Base-by-base conservation (phyloP, 2,797 vertebrate species). In the Meda fulgida region DNA sequence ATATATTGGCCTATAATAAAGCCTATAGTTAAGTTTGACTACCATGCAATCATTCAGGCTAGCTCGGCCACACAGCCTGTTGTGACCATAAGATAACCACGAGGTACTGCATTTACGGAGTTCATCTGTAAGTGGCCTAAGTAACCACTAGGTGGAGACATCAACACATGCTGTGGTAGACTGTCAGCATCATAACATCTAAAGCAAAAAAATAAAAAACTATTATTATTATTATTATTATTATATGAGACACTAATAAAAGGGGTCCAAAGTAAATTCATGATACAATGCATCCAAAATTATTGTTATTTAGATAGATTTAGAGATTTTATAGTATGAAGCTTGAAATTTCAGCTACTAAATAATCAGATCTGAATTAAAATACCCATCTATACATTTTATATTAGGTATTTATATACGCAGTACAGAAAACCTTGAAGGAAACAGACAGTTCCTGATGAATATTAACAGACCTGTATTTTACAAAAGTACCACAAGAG, bases 121-220 rank as follows among this genome's bases (percentile, higher is more conserved):
- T 55, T n/a, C 6, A 67, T 34, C 58, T 79, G 63, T 16, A 69
- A 34, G 38, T n/a, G 26, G 19, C 18, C 23, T 53, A 18, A 10
- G 3, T 19, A 63, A 48, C 80, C 80, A 63, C 80, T 63, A 82
- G 80, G 13, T 82, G 80, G 70, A 82, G 55, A 82, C 55, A 36
- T 29, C 26, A 23, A 72, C 19, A 31, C 23, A 46, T 58, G 21
- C 26, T 18, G 7, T 21, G 5, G 40, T 43, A 76, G 31, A 34
- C 43, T 31, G 43, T 29, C 43, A 48, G 1, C 9, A 23, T 75
- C 72, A 75, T 18, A 11, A 18, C 46, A 10, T 55, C 48, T 16
- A 36, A 76, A 55, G 51, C 51, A 36, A 34, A 11, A n/a, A 72
- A 46, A 71, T 31, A 31, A 1, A 31, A 31, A 31, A 21, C 1